Base-by-base conservation (phyloP, 2,888 invertebrate genomes). In the Nymphalis polychloros region DNA sequence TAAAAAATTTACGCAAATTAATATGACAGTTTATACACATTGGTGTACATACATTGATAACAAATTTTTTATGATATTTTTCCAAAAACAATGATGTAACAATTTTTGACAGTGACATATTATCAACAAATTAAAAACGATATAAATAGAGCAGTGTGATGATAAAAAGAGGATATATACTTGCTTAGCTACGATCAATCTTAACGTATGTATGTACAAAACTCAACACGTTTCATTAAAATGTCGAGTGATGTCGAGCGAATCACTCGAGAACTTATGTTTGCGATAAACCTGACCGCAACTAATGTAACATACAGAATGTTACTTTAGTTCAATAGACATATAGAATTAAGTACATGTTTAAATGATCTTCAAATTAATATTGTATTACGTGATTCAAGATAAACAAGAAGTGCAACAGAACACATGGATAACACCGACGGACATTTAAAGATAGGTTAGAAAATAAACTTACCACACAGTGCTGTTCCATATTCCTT, bases 401-500 rank as follows among this genome's bases (percentile, higher is more conserved):
- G 41, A 50, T 31, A 47, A 49, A 62, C 59, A 64, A n/a, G 67
- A 78, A 74, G n/a, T 52, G 41, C n/a, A 62, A 35, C 57, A 50
- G 74, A 79, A 83, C 84, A 83, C 84, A 87, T 86, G 86, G 82
- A 72, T 72, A 76, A 76, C 76, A 69, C 75, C 72, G 71, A 80
- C 76, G 76, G 79, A 78, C 75, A 76, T 70, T 27, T 63, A 66
- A 65, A 79, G 71, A 85, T 87, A 91, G 89, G 90, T 90, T 90
- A 91, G 86, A 84, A 87, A 79, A 74, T 77, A 63, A 76, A 92
- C 92, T 93, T 81, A 93, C 93, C 93, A 88, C 92, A 93, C 78
- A 93, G 84, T 80, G 93, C 93, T 83, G 91, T 92, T 87, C 89
- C 92, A 87, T 93, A 93, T 90, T 93, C 93, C 88, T 93, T 93